These are phyloP conservation scores for Drosophila rubida DNA, from an alignment of 2,888 invertebrate genomes.

Conservation along the genomic window DNA sequence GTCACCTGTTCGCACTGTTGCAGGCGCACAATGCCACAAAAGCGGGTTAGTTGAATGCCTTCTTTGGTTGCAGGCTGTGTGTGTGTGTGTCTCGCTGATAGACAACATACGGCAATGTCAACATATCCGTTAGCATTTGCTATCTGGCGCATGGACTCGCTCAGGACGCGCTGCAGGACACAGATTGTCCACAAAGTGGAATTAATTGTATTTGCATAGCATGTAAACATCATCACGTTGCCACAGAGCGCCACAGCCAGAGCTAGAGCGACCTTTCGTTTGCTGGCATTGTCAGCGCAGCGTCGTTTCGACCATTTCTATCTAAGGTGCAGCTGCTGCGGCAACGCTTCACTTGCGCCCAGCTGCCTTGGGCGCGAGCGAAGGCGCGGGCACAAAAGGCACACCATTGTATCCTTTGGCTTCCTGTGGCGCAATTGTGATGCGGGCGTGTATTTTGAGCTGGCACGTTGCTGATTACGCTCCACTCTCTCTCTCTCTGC, in stretches of 20 bases:
- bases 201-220: constrained; percentile 81
- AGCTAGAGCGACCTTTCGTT: constrained; percentile 23
- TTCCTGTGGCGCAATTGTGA: constrained; percentile 64
- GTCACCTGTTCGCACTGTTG: constrained; percentile 15
- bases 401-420: constrained; percentile 67
- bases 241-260: too few species aligned
- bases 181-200: constrained; percentile 75
- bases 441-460: constrained; percentile 51
- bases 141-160: constrained; percentile 27
- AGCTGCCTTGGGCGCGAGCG: constrained; percentile 7
- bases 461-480: constrained; percentile 74
- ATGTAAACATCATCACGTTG: constrained; percentile 75
- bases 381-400: constrained; percentile 38
- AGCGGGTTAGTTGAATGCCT: constrained; percentile 37
- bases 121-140: constrained; percentile 59
- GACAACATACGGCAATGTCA: constrained; percentile 48
- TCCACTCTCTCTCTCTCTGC: constrained; percentile 15
- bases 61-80: background rate
- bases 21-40: constrained; percentile 34
- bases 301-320: constrained; percentile 40
- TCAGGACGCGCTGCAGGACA: constrained; percentile 43
- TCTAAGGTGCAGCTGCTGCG: constrained; percentile 43
- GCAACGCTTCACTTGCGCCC: constrained; percentile 11
- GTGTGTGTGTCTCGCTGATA: constrained; percentile 3
- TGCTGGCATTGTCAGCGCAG: constrained; percentile 32